phyloP scores from a whole-genome alignment of 2,113 vertebrate genomes.

The Lipophrys pholis region DNA sequence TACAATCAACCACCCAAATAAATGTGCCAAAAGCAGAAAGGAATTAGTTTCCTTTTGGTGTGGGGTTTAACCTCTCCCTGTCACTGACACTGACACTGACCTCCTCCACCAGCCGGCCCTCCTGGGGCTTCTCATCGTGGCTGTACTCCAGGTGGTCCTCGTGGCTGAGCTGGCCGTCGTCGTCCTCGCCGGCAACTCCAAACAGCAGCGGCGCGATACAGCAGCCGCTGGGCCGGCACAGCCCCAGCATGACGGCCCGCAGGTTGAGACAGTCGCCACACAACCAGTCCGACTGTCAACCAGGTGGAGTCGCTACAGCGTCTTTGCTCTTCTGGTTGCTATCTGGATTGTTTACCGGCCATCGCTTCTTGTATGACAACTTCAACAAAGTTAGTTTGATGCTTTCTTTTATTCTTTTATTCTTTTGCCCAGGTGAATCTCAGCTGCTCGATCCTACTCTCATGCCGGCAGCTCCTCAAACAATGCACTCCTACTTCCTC shows the following conservation, averaged over 20 bases:
- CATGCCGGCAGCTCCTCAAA: slow-evolving; percentile 36
- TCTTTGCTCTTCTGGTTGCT: neutral
- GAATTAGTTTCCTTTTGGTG: too few species aligned
- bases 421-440: neutral
- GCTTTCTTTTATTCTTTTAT: too few species aligned
- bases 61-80: too few species aligned
- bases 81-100: slow-evolving; percentile 43
- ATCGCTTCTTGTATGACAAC: neutral
- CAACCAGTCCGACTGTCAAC: too few species aligned
- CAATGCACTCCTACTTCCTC: slow-evolving; percentile 61
- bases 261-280: too few species aligned
- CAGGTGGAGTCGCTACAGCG: neutral
- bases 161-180: slow-evolving; percentile 43
- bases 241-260: slow-evolving; percentile 47
- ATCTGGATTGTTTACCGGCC: neutral
- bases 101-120: slow-evolving; percentile 26
- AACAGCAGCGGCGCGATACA: slow-evolving; percentile 65
- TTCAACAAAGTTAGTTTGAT: too few species aligned
- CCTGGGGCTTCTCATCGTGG: neutral
- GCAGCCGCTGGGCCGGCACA: slow-evolving; percentile 62
- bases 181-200: slow-evolving; percentile 9
- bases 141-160: slow-evolving; percentile 53
- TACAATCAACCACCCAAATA: neutral
- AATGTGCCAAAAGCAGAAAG: neutral
- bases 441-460: neutral